Evolutionary conservation across 2,797 vertebrate species (phyloP).

Genomic region (Dendrocincla tyrannina): DNA sequence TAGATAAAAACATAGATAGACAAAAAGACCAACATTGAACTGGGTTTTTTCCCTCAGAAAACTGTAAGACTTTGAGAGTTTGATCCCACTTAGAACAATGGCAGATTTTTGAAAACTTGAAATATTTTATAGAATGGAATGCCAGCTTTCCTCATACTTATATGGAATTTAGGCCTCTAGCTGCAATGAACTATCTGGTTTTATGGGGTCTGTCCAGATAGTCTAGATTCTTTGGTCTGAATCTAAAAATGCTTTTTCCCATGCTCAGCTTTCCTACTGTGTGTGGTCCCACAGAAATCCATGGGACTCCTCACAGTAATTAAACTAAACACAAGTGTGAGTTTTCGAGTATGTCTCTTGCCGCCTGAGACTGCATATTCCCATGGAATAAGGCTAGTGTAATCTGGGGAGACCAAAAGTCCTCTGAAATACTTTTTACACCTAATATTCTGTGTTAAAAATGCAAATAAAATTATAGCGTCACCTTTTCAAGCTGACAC

Average conservation of each 20-base stretch:
- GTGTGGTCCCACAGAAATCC: constrained; percentile 48
- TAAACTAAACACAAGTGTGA: not conserved
- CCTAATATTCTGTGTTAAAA: not conserved
- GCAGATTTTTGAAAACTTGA: not conserved
- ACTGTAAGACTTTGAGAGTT: not conserved
- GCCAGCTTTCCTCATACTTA: not conserved
- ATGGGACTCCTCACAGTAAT: not conserved
- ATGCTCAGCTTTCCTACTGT: constrained; percentile 6
- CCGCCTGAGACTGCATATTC: not conserved
- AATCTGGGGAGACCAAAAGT: not conserved
- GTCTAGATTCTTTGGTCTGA: constrained; percentile 32
- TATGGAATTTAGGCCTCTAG: not conserved
- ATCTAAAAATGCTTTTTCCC: constrained; percentile 9
- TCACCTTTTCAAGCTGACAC: not conserved
- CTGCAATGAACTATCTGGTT: not conserved
- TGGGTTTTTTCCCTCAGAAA: not conserved
- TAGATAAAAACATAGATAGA: not conserved
- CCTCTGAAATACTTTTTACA: not conserved
- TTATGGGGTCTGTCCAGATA: constrained; percentile 20
- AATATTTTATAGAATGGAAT: not conserved
- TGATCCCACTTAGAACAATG: not conserved
- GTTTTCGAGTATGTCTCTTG: not conserved
- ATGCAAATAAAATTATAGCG: not conserved
- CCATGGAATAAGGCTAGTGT: not conserved
- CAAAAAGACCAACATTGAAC: not conserved